Base-by-base conservation (phyloP, 2,113 vertebrate genomes). In the Aphyosemion australe region DNA sequence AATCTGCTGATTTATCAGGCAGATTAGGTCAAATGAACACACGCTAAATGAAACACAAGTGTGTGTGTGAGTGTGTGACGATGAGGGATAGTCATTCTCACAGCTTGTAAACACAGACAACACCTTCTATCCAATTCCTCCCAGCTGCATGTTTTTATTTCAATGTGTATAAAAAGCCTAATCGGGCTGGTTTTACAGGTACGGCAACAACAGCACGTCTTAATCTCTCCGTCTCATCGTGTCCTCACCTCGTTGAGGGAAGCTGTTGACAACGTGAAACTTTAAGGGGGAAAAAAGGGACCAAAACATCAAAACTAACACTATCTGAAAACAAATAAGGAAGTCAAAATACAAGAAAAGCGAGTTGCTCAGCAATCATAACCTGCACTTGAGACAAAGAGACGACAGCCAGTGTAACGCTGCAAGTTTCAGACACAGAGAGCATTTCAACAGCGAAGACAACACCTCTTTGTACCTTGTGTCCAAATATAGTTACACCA, bases 161-260 rank as follows among this genome's bases (percentile, higher is more conserved):
- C 2, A 64, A 72, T 16, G 49, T 54, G 41, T 49, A n/a, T 14
- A 55, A 21, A 26, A 26, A 60, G 59, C 56, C 61, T 34, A 52
- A 65, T 77, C 65, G 58, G 76, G 86, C 87, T 76, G 76, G 84
- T 89, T 88, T 42, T 45, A 89, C 89, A 74, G 78, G 83, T 84
- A 61, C 10, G 52, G 61, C 80, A 8, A 74, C 65, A 54, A 70
- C 26, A 69, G 31, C 14, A 31, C 46, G 55, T 47, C 57, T 53
- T 21, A n/a, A 16, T 26, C 21, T 32, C 8, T 20, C 26, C 14
- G 12, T 54, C 20, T 54, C 18, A 14, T 53, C 9, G 4, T 13
- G 6, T 45, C 15, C 14, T 45, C 43, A 15, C 13, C 15, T 46
- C 45, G 34, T 6, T 37, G 34, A 8, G 34, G 6, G 7, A 10